Base-by-base conservation (phyloP, 2,113 vertebrate species). In the Tupaia chinensis region DNA sequence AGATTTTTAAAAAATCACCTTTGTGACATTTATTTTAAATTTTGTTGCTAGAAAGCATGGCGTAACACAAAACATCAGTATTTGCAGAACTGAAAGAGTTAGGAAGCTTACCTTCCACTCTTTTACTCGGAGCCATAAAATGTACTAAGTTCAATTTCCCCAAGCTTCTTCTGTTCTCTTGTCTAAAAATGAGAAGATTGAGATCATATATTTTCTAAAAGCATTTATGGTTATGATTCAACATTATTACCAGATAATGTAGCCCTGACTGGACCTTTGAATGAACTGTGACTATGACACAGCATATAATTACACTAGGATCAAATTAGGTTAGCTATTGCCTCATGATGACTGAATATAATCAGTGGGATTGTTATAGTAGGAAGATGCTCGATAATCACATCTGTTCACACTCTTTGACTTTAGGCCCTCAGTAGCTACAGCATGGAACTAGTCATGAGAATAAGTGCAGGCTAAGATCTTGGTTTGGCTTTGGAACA, bases 21-120 rank as follows among this genome's bases (percentile, higher is more conserved):
- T 84, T 74, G 6, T 92, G n/a, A 7, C 10, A 85, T 85, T 88
- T 93, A 73, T 95, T 87, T 91, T 70, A 60, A 66, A 87, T 13
- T 74, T 87, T 61, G 9, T 92, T 94, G 1, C 61, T 92, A 66
- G 34, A 79, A 87, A 87, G 23, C 80, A 73, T 60, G 70, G 1
- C 23, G 27, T 73, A 13, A 74, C 69, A 11, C 72, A 88, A 61
- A 76, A 23, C 25, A 23, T 32, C 27, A 53, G 16, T 61, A 65
- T 69, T 82, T 56, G 7, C 54, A 54, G 7, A 72, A 23, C 14
- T 76, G 27, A 79, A 87, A 44, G 76, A 72, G 0, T 15, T 22
- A 12, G 19, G 27, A 78, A 9, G 68, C 7, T 0, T 54, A 12
- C 7, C 22, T 88, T 83, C 20, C 54, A 19, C 44, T 80, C 29